Base-by-base conservation (phyloP, 2,888 invertebrate genomes). In the Drosophila flavopinicola region DNA sequence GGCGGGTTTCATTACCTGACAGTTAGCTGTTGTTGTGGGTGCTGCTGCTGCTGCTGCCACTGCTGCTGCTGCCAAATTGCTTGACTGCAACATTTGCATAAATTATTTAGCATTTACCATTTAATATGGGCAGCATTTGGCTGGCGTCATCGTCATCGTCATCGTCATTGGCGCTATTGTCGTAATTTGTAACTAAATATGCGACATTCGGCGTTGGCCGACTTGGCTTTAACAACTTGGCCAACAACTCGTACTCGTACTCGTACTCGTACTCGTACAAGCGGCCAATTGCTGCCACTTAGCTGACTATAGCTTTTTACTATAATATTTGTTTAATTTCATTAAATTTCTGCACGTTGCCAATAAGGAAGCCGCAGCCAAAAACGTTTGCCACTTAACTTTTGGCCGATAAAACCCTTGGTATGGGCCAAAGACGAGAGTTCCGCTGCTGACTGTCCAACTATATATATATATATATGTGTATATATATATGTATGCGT, bases 161-260 rank as follows among this genome's bases (percentile, higher is more conserved):
- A 53, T 66, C 35, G 37, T 11, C 33, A 42, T 42, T 75, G 77
- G 66, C 78, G 78, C 74, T 74, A 79, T 80, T 80, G 80, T 80
- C 79, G 85, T 85, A 82, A 84, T 85, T 84, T 84, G 85, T 84
- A 83, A 83, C 84, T 83, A 80, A 84, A 82, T 82, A 80, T 80
- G 78, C 76, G 58, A 64, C 71, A 47, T 58, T 70, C 57, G 53
- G 56, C 38, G 69, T 51, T 66, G 70, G 47, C 69, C 69, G 53
- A 63, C 32, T 53, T 59, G 41, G 38, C 53, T 67, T 54, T 53
- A 71, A 71, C 71, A 67, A 61, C 66, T 60, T 38, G 38, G 61
- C 54, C 51, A 54, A 47, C 56, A 25, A 42, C 56, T 32, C 51
- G 41, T 29, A n/a, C n/a, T n/a, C n/a, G n/a, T n/a, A n/a, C n/a